Conservation (phyloP, 2,888 invertebrate genomes). For the Cenopis cana region DNA sequence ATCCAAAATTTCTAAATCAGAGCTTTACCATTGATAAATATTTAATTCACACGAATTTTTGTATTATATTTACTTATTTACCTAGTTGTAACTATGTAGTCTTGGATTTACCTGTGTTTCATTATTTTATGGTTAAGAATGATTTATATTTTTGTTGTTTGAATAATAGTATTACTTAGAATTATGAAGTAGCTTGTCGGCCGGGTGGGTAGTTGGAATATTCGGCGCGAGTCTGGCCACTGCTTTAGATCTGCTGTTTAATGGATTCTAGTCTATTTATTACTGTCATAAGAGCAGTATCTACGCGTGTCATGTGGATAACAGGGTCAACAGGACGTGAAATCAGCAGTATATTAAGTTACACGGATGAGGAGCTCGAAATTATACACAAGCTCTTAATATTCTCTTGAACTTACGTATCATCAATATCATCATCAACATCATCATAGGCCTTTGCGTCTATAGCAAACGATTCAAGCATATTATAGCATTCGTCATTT, state of each 20-base stretch:
- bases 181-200: constrained; percentile 60
- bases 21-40: constrained; percentile 65
- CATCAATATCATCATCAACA: no score
- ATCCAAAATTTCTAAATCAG: constrained; percentile 64
- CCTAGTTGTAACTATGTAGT: constrained; percentile 56
- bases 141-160: constrained; percentile 69
- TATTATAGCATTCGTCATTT: no score
- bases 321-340: no score
- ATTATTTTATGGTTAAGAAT: constrained; percentile 67
- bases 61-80: constrained; percentile 47
- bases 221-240: constrained; percentile 13
- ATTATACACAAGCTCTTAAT: no score
- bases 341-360: background rate
- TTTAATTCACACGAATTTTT: constrained; percentile 52
- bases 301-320: constrained; percentile 1
- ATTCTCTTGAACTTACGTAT: no score
- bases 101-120: constrained; percentile 63
- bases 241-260: constrained; percentile 28
- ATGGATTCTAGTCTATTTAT: constrained; percentile 35
- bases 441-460: no score
- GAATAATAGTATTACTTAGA: constrained; percentile 65
- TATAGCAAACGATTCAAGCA: no score
- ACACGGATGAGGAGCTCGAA: no score
- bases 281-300: constrained; percentile 7
- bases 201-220: constrained; percentile 46